Evolutionary conservation across 2,797 vertebrate genomes (phyloP).

Genomic region (Sebastes matsubarae): DNA sequence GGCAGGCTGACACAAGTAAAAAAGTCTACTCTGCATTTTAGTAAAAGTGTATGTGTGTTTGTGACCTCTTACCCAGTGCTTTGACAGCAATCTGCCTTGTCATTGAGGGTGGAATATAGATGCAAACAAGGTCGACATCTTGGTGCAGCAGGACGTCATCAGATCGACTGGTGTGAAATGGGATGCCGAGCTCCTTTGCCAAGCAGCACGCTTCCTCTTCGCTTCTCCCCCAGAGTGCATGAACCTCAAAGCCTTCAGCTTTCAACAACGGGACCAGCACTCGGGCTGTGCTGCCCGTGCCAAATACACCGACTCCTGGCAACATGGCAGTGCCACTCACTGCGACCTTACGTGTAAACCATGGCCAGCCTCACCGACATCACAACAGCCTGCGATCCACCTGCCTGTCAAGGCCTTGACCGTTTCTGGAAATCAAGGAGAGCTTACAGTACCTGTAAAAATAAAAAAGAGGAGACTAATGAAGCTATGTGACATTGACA

Average conservation of each 20-base stretch:
- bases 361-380: slow-evolving; percentile 38
- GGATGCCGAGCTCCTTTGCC: slow-evolving; percentile 91
- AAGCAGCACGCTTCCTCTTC: slow-evolving; percentile 93
- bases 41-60: not conserved
- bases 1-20: not conserved
- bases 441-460: slow-evolving; percentile 29
- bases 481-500: not conserved
- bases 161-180: slow-evolving; percentile 93
- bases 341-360: slow-evolving; percentile 46
- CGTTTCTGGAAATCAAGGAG: not conserved
- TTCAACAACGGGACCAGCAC: slow-evolving; percentile 92
- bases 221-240: slow-evolving; percentile 94
- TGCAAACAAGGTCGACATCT: slow-evolving; percentile 97
- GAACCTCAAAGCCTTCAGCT: slow-evolving; percentile 94
- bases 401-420: slow-evolving; percentile 3
- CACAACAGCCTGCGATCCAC: not conserved
- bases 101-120: slow-evolving; percentile 94
- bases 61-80: slow-evolving; percentile 88
- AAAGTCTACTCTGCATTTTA: not conserved
- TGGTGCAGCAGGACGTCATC: slow-evolving; percentile 95
- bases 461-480: slow-evolving; percentile 7
- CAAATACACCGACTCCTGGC: slow-evolving; percentile 97
- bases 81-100: slow-evolving; percentile 97
- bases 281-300: slow-evolving; percentile 93
- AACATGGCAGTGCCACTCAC: slow-evolving; percentile 82